Evolutionary conservation across 2,113 vertebrate species (phyloP).

Genomic region (Eubucco bourcierii): DNA sequence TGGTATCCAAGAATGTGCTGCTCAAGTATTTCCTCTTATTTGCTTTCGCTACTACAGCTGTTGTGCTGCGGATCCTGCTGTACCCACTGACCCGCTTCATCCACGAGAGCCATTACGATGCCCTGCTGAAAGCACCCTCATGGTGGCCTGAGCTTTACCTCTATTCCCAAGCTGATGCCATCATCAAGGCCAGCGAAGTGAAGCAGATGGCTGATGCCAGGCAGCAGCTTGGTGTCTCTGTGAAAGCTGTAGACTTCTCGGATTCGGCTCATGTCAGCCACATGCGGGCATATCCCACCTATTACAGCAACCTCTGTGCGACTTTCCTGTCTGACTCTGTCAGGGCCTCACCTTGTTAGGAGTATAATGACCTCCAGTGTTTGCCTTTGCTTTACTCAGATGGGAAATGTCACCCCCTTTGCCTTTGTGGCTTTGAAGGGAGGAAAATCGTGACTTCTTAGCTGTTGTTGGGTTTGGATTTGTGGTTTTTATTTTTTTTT

Average conservation of each 20-base stretch:
- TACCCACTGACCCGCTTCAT: conserved; percentile 87
- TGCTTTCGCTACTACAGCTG: conserved; percentile 74
- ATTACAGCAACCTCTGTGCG: conserved; percentile 82
- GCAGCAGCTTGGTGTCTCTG: conserved; percentile 72
- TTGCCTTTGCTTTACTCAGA: background rate
- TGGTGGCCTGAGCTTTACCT: conserved; percentile 93
- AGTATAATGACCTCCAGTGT: background rate
- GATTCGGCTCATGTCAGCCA: conserved; percentile 88
- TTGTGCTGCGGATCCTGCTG: conserved; percentile 81
- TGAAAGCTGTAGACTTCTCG: conserved; percentile 85
- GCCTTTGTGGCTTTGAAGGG: background rate
- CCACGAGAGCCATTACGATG: conserved; percentile 89
- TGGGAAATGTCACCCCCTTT: background rate
- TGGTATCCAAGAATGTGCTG: conserved; percentile 74
- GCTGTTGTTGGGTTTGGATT: background rate
- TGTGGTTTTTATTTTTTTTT: background rate
- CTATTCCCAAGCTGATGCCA: conserved; percentile 84
- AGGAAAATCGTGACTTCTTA: background rate
- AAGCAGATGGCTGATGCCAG: conserved; percentile 79
- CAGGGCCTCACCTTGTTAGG: conserved; percentile 1
- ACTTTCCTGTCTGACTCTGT: conserved; percentile 83
- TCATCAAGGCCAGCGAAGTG: conserved; percentile 83
- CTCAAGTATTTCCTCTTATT: conserved; percentile 78
- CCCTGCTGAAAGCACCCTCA: conserved; percentile 77
- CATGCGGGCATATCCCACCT: conserved; percentile 83